Evolutionary conservation across 1,140 invertebrate species (phyloP), one percentile per base, ranked within the genome.

Genomic region (Drosophila lini): DNA sequence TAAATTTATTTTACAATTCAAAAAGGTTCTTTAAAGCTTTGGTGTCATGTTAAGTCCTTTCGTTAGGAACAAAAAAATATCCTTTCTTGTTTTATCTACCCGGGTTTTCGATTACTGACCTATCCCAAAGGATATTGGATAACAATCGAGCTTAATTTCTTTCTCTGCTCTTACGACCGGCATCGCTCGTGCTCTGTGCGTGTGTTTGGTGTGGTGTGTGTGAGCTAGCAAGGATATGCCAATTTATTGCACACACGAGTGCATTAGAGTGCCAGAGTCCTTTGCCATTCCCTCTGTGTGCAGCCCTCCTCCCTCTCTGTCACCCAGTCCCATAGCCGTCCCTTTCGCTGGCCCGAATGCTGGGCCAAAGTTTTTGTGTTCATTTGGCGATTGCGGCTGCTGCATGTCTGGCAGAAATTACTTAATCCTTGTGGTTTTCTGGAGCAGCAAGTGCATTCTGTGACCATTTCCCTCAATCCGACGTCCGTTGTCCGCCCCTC

Each of bases 201-300:
- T 52, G 48, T 62, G 36, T 59, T 28, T 28, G 25, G 25, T 28
- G 59, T 64, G 48, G 63, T 58, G 22, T 63, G 76, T 55, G 52
- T 44, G 58, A 74, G 75, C 42, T 50, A 55, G 80, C 67, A 90
- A 89, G 84, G 84, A 89, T 89, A 89, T 89, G 81, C 84, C 84
- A 89, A 90, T 89, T 89, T 89, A 89, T 89, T 90, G 84, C 84
- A 89, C 84, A 89, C 84, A 89, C 84, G 84, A 89, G 84, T 89
- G 84, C 84, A 90, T 89, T 89, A 89, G 81, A 89, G 80, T 84
- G 69, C 69, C 77, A 69, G 55, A 76, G 64, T 77, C 56, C 74
- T 67, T 40, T 53, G 44, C 53, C 50, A 55, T 16, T 57, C 32
- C 70, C 48, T 59, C 38, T 56, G n/a, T 47, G 10, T 31, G 47